phyloP scores from a whole-genome alignment of 2,113 vertebrate species.

The Callocephalon fimbriatum region DNA sequence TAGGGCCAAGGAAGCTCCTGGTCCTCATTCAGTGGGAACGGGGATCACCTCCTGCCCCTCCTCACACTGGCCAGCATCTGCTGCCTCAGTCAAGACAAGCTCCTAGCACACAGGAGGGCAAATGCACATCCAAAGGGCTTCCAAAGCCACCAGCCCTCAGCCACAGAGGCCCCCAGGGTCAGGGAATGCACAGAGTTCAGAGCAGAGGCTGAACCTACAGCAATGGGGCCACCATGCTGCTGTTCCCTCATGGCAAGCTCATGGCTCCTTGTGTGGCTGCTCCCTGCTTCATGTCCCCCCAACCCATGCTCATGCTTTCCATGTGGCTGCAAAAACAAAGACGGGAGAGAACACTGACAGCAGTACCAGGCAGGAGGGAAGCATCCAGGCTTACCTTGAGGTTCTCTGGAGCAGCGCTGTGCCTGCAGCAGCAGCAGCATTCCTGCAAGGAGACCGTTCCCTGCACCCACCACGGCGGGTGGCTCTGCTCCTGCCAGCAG shows the following conservation, averaged over 20 bases:
- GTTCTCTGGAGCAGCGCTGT: fast-evolving
- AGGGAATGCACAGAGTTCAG: not conserved
- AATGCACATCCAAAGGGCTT: not conserved
- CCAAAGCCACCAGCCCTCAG: not conserved
- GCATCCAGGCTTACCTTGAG: not conserved
- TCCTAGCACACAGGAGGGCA: not conserved
- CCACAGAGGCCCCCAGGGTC: not conserved
- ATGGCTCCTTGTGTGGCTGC: fast-evolving
- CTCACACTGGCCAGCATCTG: fast-evolving
- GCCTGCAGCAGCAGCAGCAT: not conserved
- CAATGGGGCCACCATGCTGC: fast-evolving
- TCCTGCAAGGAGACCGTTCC: not conserved
- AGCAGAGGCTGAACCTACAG: not conserved
- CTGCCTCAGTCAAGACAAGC: not conserved
- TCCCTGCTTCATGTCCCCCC: fast-evolving
- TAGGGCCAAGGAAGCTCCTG: not conserved
- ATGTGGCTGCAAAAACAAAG: fast-evolving
- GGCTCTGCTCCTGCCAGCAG: slow-evolving; percentile 20
- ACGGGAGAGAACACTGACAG: fast-evolving
- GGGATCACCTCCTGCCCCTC: not conserved
- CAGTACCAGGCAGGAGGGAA: not conserved
- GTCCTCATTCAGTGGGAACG: fast-evolving
- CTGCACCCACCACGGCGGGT: not conserved
- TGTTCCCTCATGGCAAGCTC: fast-evolving
- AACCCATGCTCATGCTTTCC: not conserved